Evolutionary conservation across 1,140 invertebrate species (phyloP).

Genomic region (Orussus abietinus): DNA sequence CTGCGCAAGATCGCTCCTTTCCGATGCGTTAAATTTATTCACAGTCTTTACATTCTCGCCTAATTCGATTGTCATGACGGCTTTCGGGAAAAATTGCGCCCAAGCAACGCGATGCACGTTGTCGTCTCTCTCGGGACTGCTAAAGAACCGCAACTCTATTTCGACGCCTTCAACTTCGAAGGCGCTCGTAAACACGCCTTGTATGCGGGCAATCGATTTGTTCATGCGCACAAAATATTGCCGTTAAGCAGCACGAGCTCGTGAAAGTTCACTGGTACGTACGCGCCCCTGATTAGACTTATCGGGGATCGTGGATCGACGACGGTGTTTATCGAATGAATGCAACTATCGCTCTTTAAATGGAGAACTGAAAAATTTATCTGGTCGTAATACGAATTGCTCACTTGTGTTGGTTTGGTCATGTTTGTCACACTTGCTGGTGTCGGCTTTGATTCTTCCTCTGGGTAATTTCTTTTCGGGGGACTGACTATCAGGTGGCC

Average conservation of each 20-base stretch:
- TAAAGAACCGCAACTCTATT: slow-evolving; percentile 5
- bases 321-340: slow-evolving; percentile 3
- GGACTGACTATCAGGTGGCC: too few relatives aligned
- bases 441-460: too few relatives aligned
- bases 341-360: slow-evolving; percentile 3
- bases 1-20: slow-evolving; percentile 7
- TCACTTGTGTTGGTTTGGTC: neutral
- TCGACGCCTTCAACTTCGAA: slow-evolving; percentile 5
- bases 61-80: slow-evolving; percentile 5
- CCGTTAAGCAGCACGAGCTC: slow-evolving; percentile 4
- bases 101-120: slow-evolving; percentile 7
- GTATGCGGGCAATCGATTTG: slow-evolving; percentile 4
- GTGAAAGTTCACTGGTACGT: slow-evolving; percentile 6
- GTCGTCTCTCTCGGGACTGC: slow-evolving; percentile 8
- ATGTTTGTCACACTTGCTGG: slow-evolving; percentile 8
- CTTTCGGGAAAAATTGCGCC: slow-evolving; percentile 11
- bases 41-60: slow-evolving; percentile 7
- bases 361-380: slow-evolving; percentile 8
- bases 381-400: slow-evolving; percentile 8
- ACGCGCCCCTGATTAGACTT: slow-evolving; percentile 8
- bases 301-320: slow-evolving; percentile 8
- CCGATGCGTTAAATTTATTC: slow-evolving; percentile 1
- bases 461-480: too few relatives aligned
- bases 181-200: slow-evolving; percentile 4
- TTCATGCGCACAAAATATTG: slow-evolving; percentile 7